These are phyloP conservation scores for Hartigia nigra DNA, from an alignment of 2,888 invertebrate genomes.

Conservation along the genomic window DNA sequence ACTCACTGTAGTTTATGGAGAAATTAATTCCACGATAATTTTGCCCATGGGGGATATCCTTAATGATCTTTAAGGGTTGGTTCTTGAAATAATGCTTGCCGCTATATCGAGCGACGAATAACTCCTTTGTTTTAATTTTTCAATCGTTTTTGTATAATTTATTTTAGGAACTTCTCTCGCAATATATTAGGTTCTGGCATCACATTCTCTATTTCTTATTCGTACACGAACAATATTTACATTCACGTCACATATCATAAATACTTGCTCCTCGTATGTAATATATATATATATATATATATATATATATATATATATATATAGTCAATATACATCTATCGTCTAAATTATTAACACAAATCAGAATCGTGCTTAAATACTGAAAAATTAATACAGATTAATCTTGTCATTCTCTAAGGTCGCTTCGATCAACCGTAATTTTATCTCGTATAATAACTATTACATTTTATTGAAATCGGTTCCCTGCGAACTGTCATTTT, in stretches of 20 bases:
- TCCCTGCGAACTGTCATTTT: neutral
- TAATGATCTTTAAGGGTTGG: neutral
- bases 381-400: neutral
- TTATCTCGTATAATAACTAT: neutral
- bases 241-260: conserved; percentile 40
- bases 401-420: neutral
- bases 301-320: too few species aligned
- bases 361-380: neutral
- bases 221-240: conserved; percentile 44
- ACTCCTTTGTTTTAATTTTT: neutral
- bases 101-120: neutral
- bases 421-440: neutral
- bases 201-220: conserved; percentile 40
- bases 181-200: conserved; percentile 42
- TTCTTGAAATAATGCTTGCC: neutral
- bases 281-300: too few species aligned
- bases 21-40: too few species aligned
- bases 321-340: conserved; percentile 7
- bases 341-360: neutral
- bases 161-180: conserved; percentile 59
- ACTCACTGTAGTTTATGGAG: neutral
- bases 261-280: conserved; percentile 29
- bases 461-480: neutral
- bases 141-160: conserved; percentile 34
- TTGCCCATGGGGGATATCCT: neutral